Base-by-base conservation (phyloP, 2,888 invertebrate species). In the Campoplex nolae region DNA sequence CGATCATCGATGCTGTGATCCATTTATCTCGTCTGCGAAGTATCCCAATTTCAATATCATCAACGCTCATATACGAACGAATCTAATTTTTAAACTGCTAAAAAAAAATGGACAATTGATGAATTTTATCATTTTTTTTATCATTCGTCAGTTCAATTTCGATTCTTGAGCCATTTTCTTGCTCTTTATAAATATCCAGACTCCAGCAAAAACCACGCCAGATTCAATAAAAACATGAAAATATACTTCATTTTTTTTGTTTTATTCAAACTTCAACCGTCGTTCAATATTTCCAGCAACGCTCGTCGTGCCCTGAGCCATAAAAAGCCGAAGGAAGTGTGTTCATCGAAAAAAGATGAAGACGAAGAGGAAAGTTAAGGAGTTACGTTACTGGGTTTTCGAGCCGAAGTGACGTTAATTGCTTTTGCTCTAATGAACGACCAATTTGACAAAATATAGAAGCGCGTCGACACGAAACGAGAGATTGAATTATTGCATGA, bases 351-450 rank as follows among this genome's bases (percentile, higher is more conserved):
- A 58, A 13, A 58, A 56, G 54, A 23, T 7, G 7, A 56, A n/a
- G 62, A 32, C 6, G 16, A 62, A 16, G 28, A 23, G 13, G 58
- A 62, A 23, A 62, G 62, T 62, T 62, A 11, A 32, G 23, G 11
- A 56, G 32, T 16, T 13, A 32, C 6, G 13, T 62, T 28, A 28
- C 56, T 23, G 35, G 67, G 35, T 76, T 75, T 79, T 35, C 79
- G n/a, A 45, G 42, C 45, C n/a, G 70, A 79, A 75, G 74, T 79
- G 83, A 79, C 85, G 83, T 83, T 86, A 86, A 86, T 86, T 86
- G 74, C 70, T 62, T 70, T 70, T 74, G 70, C 75, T 78, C 45
- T 83, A 79, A 83, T 71, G 79, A 79, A 83, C 82, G 68, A n/a
- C 16, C 16, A 62, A 83, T 23, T 80, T 71, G 79, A 71, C 58